Evolutionary conservation across 2,888 invertebrate genomes (phyloP), one percentile per base, ranked within the genome.

Genomic region (Agonopterix subpropinquella): DNA sequence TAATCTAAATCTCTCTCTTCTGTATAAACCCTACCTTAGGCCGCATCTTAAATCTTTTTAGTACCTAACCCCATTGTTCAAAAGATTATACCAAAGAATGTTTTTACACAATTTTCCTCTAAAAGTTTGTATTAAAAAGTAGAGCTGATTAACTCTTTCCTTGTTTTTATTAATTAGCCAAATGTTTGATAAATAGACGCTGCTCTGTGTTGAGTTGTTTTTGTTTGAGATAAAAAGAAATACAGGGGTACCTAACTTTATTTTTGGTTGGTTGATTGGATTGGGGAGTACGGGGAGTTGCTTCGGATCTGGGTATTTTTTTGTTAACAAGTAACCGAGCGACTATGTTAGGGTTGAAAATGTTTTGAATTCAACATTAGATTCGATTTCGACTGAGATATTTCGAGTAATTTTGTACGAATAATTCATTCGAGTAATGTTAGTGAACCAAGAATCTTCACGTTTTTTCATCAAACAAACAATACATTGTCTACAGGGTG

Each of bases 1-100:
- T n/a, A n/a, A n/a, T n/a, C n/a, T n/a, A n/a, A n/a, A n/a, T n/a
- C n/a, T n/a, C n/a, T n/a, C n/a, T n/a, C n/a, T n/a, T n/a, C n/a
- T n/a, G n/a, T n/a, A n/a, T n/a, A n/a, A n/a, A n/a, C n/a, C n/a
- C n/a, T n/a, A n/a, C n/a, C 67, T 54, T 64, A 59, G 62, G 61
- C 56, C 48, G 59, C 53, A 59, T 52, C 53, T 64, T 64, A 67
- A 71, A 70, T 71, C 67, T 68, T 54, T 53, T 54, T 58, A 53
- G 50, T 50, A n/a, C n/a, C n/a, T n/a, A 47, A 51, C 47, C 47
- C 42, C 36, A 49, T 51, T 28, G 49, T 39, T 37, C 28, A 11
- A 39, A 41, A 36, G 46, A 47, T 54, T 53, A 47, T 1, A 39
- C 48, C 45, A 43, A 53, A 48, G 42, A 49, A 47, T 48, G 18